phyloP scores from a whole-genome alignment of 1,140 invertebrate genomes.

The Aphelinus certus region DNA sequence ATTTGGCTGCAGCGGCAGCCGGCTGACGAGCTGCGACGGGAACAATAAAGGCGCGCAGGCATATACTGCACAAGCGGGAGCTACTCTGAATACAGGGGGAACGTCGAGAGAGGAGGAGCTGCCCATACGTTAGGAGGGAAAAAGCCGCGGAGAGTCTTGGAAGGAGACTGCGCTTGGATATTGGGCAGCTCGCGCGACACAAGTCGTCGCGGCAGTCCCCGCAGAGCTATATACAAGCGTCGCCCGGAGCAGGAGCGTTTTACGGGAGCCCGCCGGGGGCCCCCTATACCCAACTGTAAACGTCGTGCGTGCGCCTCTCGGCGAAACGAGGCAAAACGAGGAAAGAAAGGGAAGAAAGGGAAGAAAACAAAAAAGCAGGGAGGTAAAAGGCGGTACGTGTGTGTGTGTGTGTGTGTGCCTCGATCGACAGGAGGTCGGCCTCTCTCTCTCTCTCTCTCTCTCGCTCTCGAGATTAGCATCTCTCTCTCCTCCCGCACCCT shows the following conservation, averaged over 20 bases:
- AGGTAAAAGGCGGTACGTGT: not conserved
- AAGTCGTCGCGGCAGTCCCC: not conserved
- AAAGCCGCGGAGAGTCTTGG: not conserved
- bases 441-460: not conserved
- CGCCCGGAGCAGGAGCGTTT: not conserved
- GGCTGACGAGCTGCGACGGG: no score
- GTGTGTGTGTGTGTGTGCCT: not conserved
- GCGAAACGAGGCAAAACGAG: no score
- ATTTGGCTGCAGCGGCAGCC: no score
- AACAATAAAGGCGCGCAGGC: not conserved
- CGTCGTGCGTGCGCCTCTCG: no score
- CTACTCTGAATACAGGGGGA: not conserved
- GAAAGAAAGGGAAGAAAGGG: no score
- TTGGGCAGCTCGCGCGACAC: not conserved
- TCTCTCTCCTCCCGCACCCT: not conserved
- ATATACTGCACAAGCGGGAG: not conserved
- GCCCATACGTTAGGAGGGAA: not conserved
- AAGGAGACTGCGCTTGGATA: not conserved
- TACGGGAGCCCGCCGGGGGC: not conserved
- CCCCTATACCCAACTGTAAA: no score
- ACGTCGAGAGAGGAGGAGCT: not conserved
- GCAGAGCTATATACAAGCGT: no score
- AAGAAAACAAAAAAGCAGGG: no score
- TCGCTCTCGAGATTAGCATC: conserved; percentile 31
- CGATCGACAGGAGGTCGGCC: not conserved